These are phyloP conservation scores for Drosophila setifemur DNA, from an alignment of 1,140 invertebrate genomes.

Conservation along the genomic window DNA sequence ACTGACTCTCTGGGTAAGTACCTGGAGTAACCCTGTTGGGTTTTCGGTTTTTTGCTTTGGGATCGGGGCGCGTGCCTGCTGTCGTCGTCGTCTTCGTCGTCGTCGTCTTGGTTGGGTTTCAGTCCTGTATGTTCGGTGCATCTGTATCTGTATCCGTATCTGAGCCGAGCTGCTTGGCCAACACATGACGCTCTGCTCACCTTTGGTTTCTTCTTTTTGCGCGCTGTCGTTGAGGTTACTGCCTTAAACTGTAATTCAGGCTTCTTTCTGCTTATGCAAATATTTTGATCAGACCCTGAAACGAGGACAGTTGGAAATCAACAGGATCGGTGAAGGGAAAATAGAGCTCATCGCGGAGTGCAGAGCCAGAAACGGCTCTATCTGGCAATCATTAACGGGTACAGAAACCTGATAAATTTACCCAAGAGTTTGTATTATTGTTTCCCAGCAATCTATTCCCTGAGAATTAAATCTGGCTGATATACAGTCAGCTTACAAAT, in stretches of 20 bases:
- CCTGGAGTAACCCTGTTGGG: conserved; percentile 1
- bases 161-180: conserved; percentile 26
- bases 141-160: conserved; percentile 19
- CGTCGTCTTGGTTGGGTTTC: conserved; percentile 18
- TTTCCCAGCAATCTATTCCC: no score
- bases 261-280: conserved; percentile 66
- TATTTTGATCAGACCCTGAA: conserved; percentile 57
- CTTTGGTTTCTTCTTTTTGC: conserved; percentile 10
- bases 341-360: neutral
- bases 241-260: conserved; percentile 63
- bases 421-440: no score
- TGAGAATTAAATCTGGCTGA: no score
- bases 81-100: conserved; percentile 65
- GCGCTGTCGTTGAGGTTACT: conserved; percentile 6
- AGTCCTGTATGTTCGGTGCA: conserved; percentile 1
- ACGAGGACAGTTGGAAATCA: conserved; percentile 42
- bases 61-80: conserved; percentile 76
- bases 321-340: conserved; percentile 7
- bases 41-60: conserved; percentile 17
- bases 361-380: no score
- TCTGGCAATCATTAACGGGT: no score
- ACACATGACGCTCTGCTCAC: conserved; percentile 63
- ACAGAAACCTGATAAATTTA: no score
- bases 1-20: no score
- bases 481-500: no score